Percentiles rank a stretch among this genome's conserved stretches.
Evolutionary conservation across 1,140 invertebrate species (phyloP).

Genomic region (Oncopodura yosiiana): DNA sequence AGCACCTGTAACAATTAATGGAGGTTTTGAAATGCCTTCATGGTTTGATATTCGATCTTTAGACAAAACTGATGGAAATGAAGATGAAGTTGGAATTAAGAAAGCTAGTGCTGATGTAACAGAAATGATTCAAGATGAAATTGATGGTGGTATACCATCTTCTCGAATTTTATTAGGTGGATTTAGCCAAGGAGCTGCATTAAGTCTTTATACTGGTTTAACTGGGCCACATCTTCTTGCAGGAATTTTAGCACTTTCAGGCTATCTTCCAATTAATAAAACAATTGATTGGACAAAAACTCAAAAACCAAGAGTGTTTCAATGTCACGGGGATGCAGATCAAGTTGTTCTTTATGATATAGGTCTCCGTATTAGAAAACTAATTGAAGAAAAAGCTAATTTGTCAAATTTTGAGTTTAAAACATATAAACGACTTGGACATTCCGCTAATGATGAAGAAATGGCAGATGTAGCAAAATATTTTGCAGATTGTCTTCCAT

Average conservation of each 20-base stretch:
- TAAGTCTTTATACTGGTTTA: conserved; percentile 85
- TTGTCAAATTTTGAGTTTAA: conserved; percentile 64
- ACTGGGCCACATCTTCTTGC: conserved; percentile 69
- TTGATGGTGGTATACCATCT: conserved; percentile 63
- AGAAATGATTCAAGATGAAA: conserved; percentile 72
- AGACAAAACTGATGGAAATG: conserved; percentile 61
- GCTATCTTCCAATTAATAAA: conserved; percentile 70
- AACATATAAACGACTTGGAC: conserved; percentile 74
- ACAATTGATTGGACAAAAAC: conserved; percentile 28
- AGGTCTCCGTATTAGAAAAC: conserved; percentile 70
- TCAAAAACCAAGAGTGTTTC: conserved; percentile 57
- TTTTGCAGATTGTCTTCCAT: conserved; percentile 20
- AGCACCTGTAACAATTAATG: conserved; percentile 86
- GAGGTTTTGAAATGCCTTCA: conserved; percentile 87
- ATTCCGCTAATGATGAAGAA: conserved; percentile 69
- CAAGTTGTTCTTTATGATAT: conserved; percentile 85
- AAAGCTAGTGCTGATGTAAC: conserved; percentile 67
- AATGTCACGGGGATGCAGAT: conserved; percentile 91
- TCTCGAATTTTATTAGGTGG: conserved; percentile 68
- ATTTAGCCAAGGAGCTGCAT: conserved; percentile 82
- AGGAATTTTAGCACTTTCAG: conserved; percentile 81
- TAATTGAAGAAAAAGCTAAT: conserved; percentile 73
- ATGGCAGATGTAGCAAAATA: conserved; percentile 27
- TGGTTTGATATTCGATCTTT: conserved; percentile 91
- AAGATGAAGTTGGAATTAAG: conserved; percentile 81